Percentiles rank a stretch among this genome's conserved stretches.
These are phyloP conservation scores for Daphoenositta chrysoptera DNA, from an alignment of 2,113 vertebrate genomes.

Conservation along the genomic window DNA sequence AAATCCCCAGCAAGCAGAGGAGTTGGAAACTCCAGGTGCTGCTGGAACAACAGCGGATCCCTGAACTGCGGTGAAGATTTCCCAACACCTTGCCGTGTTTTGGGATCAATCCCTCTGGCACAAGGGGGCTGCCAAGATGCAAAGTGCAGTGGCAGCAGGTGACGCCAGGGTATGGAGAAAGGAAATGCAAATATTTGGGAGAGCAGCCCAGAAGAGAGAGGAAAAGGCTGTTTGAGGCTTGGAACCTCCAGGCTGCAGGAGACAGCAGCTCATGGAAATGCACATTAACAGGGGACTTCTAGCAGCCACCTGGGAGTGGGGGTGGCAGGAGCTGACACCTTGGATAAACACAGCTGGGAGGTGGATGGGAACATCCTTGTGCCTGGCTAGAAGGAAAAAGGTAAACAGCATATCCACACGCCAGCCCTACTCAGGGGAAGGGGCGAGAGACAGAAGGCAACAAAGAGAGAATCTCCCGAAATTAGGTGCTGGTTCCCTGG, in stretches of 20 bases:
- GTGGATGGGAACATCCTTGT: neutral
- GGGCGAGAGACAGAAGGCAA: neutral
- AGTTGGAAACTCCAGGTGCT: neutral
- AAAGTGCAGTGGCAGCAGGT: neutral
- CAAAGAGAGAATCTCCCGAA: neutral
- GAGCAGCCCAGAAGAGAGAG: neutral
- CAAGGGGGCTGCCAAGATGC: neutral
- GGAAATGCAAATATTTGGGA: slow-evolving; percentile 31
- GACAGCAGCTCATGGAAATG: neutral
- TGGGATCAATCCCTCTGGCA: neutral
- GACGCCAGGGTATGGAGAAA: neutral
- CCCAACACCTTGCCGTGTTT: neutral
- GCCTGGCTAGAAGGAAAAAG: neutral
- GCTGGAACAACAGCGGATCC: neutral
- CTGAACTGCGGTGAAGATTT: neutral
- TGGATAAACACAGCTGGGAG: neutral
- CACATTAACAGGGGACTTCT: neutral
- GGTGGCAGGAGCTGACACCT: neutral
- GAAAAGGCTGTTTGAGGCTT: neutral
- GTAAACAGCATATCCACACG: neutral
- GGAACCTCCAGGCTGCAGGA: neutral
- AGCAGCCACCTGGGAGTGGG: neutral
- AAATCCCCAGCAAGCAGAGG: neutral
- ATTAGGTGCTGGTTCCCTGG: neutral
- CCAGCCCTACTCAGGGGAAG: neutral